A percentile compares a stretch with the other conserved stretches of the same genome.
Evolutionary conservation across 2,888 invertebrate species (phyloP).

Genomic region (Ectropis crepuscularia): DNA sequence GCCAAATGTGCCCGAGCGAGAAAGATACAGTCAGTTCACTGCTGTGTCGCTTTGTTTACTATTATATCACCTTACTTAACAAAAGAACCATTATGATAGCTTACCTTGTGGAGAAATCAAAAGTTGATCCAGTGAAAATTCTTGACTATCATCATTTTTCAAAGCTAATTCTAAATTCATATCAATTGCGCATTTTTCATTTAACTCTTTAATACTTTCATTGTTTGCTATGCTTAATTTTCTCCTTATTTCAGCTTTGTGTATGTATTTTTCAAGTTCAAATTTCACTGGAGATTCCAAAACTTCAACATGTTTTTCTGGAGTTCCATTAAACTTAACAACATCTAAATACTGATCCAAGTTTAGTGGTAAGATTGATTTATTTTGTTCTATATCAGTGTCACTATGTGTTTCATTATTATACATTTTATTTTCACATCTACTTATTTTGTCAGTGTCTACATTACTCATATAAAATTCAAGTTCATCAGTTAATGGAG

Average conservation of each 20-base stretch:
- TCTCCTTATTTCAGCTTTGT: slow-evolving; percentile 33
- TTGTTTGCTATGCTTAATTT: slow-evolving; percentile 15
- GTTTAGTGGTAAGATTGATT: background rate
- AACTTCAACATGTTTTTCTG: background rate
- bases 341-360: slow-evolving; percentile 1
- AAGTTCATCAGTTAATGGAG: slow-evolving; percentile 18
- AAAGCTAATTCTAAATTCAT: slow-evolving; percentile 68
- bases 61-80: too few species aligned
- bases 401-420: slow-evolving; percentile 12
- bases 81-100: slow-evolving; percentile 4
- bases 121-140: slow-evolving; percentile 62
- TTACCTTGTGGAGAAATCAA: slow-evolving; percentile 67
- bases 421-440: background rate
- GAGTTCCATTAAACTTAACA: background rate
- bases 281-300: slow-evolving; percentile 15
- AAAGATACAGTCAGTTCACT: too few species aligned
- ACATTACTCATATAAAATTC: slow-evolving; percentile 20
- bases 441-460: background rate
- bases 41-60: too few species aligned
- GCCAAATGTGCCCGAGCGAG: too few species aligned
- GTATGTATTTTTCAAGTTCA: slow-evolving; percentile 39
- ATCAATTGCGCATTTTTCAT: slow-evolving; percentile 59
- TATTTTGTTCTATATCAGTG: slow-evolving; percentile 23
- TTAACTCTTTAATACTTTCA: slow-evolving; percentile 6
- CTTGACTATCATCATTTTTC: slow-evolving; percentile 53